Evolutionary conservation across 2,797 vertebrate genomes (phyloP).

Genomic region (Nannoperca australis): DNA sequence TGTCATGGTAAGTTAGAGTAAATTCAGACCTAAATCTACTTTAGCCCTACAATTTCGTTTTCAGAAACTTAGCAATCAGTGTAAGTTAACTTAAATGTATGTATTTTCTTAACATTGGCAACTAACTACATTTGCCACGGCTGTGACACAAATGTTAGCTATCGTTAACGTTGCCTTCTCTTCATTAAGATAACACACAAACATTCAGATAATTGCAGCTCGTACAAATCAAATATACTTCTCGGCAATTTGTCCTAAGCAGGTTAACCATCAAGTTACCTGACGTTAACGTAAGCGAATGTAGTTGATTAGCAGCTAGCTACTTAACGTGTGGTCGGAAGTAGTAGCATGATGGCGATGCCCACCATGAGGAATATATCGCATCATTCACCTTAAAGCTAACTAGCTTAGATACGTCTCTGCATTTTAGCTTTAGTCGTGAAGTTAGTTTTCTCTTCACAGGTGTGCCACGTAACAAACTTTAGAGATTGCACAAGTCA

Average conservation of each 20-base stretch:
- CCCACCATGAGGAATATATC: too few species aligned
- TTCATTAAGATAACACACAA: too few species aligned
- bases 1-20: slow-evolving; percentile 51
- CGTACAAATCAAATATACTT: not conserved
- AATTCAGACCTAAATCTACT: not conserved
- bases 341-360: not conserved
- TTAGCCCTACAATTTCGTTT: not conserved
- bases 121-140: rapidly evolving
- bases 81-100: not conserved
- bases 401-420: not conserved
- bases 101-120: not conserved
- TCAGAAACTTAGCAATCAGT: not conserved
- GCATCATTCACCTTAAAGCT: not conserved
- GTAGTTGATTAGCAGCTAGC: not conserved
- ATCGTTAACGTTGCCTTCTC: not conserved
- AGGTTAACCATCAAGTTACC: not conserved
- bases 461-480: slow-evolving; percentile 34
- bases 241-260: rapidly evolving
- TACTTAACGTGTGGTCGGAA: not conserved
- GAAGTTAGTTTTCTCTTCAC: not conserved
- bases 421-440: not conserved
- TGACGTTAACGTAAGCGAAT: not conserved
- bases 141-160: not conserved
- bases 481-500: not conserved
- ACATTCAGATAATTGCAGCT: too few species aligned